Evolutionary conservation across 2,797 vertebrate species (phyloP), one percentile per base, ranked within the genome.

Genomic region (Rhodeus uyekii): DNA sequence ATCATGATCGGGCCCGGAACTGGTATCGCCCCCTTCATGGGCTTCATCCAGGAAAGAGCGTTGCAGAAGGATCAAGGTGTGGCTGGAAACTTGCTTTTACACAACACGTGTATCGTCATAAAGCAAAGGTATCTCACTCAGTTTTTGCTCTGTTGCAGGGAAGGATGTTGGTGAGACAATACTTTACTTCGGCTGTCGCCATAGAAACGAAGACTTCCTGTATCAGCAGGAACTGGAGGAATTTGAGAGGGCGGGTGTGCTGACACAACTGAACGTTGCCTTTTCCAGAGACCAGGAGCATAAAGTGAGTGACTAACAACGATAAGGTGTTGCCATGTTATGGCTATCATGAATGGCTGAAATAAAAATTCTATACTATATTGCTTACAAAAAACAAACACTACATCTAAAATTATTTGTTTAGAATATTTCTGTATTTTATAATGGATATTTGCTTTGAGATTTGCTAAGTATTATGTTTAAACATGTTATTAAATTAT

Each of bases 1-100:
- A 87, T 96, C 87, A 96, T 96, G 96, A 91, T 96, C 0, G 96
- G 96, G 0, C 96, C 96, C 0, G 96, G 96, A 9, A 96, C 96
- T 0, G 96, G 96, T 24, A 48, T 96, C 0, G 96, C 96, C 22
- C 96, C 96, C 44, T 96, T 96, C 87, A 84, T 96, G 0, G 96
- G 96, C 69, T 96, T 96, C 90, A 93, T 96, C 79, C 95, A 96
- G 88, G 96, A 96, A 87, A 87, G 96, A 0, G 94, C 92, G 53
- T 96, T 94, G 96, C 93, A 95, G 27, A 94, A 90, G 86, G 87
- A 95, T 87, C 95, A 96, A 87, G 96, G 96, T 96, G 82, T 14
- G 64, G 8, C n/a, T 61, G 44, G 18, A 53, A 16, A 60, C 13
- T 53, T 29, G 19, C 9, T 72, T 72, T 22, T 4, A 55, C 73